These are phyloP conservation scores for Brenthis daphne DNA, from an alignment of 2,888 invertebrate species.

Conservation along the genomic window DNA sequence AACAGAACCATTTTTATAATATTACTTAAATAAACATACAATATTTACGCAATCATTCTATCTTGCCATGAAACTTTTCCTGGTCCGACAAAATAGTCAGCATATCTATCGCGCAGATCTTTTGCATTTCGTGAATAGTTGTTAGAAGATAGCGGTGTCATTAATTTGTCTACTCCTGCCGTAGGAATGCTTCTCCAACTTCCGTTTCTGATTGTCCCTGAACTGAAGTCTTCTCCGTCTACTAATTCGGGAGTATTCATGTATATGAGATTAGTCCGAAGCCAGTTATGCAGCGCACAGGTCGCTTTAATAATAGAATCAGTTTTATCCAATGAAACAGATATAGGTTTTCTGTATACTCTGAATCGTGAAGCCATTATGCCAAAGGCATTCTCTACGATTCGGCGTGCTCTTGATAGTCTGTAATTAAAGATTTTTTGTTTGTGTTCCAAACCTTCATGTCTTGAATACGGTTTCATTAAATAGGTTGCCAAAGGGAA, in stretches of 20 bases:
- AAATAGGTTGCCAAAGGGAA: conserved; percentile 36
- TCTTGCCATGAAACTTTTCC: conserved; percentile 46
- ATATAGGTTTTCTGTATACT: conserved; percentile 42
- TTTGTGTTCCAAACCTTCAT: conserved; percentile 39
- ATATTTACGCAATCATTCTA: conserved; percentile 44
- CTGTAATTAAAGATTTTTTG: conserved; percentile 42
- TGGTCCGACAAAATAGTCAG: conserved; percentile 41
- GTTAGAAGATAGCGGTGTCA: conserved; percentile 44
- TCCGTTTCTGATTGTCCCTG: conserved; percentile 44
- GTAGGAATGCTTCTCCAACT: conserved; percentile 42
- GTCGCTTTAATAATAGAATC: conserved; percentile 42
- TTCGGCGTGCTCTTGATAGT: conserved; percentile 41
- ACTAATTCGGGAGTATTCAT: conserved; percentile 17
- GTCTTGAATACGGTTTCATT: conserved; percentile 42
- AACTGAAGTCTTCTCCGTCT: conserved; percentile 42
- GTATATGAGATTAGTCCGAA: conserved; percentile 22
- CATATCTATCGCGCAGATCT: conserved; percentile 42
- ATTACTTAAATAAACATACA: conserved; percentile 38
- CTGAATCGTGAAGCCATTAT: conserved; percentile 43
- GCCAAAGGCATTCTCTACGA: conserved; percentile 41
- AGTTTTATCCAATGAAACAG: conserved; percentile 40
- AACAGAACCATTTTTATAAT: conserved; percentile 33
- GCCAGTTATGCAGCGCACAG: conserved; percentile 43
- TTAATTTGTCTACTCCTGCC: conserved; percentile 38
- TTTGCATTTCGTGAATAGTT: conserved; percentile 45